A percentile compares a stretch with the other conserved stretches of the same genome.
These are phyloP conservation scores for Epistrophe grossulariae DNA, from an alignment of 2,888 invertebrate species.

Conservation along the genomic window DNA sequence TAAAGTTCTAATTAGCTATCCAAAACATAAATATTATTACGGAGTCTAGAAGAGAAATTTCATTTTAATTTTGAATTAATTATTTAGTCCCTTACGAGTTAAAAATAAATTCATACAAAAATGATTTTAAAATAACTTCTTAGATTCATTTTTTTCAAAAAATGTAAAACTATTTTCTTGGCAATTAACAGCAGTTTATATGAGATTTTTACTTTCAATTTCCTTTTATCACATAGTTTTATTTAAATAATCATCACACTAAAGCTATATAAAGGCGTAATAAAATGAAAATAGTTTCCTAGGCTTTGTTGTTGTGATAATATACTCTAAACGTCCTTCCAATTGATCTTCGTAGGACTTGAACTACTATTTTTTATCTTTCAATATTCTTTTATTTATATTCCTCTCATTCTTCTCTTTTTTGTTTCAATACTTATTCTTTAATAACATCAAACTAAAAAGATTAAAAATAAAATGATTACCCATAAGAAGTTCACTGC, in stretches of 20 bases:
- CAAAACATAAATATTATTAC: too few relatives aligned
- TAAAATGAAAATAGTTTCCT: slow-evolving; percentile 28
- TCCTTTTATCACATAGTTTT: not conserved
- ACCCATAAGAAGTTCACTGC: not conserved
- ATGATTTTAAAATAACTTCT: too few relatives aligned
- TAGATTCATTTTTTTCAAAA: too few relatives aligned
- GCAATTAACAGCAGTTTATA: not conserved
- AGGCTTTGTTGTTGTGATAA: slow-evolving; percentile 1
- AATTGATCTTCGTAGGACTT: not conserved
- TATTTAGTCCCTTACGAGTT: too few relatives aligned
- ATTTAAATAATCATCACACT: slow-evolving; percentile 5
- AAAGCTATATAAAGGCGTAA: not conserved
- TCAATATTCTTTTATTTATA: slow-evolving; percentile 1
- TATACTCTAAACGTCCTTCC: not conserved
- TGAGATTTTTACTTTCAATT: not conserved
- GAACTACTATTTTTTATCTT: slow-evolving; percentile 11
- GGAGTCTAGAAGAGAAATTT: too few relatives aligned
- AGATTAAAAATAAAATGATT: not conserved
- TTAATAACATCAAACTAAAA: slow-evolving; percentile 23
- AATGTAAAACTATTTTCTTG: too few relatives aligned
- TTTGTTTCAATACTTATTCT: not conserved
- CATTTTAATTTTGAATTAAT: too few relatives aligned
- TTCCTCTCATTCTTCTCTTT: not conserved
- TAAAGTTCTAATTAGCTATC: too few relatives aligned
- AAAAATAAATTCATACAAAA: too few relatives aligned